Conservation (phyloP, 1,140 invertebrate genomes). For the Oryzaephilus surinamensis region DNA sequence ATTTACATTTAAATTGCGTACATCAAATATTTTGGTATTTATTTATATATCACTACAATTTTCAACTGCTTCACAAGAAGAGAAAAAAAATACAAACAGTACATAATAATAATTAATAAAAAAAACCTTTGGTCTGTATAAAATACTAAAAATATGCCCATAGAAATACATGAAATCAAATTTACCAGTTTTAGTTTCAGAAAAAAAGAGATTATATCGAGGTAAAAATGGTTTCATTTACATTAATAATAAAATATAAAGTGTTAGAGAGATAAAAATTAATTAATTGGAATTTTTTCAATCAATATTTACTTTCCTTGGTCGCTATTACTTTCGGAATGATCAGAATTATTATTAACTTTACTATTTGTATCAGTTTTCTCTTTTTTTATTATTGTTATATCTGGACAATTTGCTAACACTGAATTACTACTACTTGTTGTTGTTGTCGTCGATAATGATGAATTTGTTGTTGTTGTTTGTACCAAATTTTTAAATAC, state of each 20-base stretch:
- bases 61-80: too few relatives aligned
- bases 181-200: too few relatives aligned
- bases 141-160: constrained; percentile 35
- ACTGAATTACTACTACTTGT: constrained; percentile 40
- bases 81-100: background rate
- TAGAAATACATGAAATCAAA: too few relatives aligned
- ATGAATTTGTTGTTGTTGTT: constrained; percentile 29
- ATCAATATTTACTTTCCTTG: constrained; percentile 19
- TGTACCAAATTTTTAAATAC: constrained; percentile 21
- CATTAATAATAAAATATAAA: too few relatives aligned
- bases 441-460: constrained; percentile 32
- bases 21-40: constrained; percentile 28
- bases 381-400: constrained; percentile 51
- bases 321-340: constrained; percentile 30
- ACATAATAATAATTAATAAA: constrained; percentile 26
- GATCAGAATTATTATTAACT: constrained; percentile 38
- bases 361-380: constrained; percentile 37
- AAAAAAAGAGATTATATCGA: too few relatives aligned
- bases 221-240: too few relatives aligned
- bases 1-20: too few relatives aligned
- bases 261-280: constrained; percentile 9
- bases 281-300: constrained; percentile 19
- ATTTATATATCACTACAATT: constrained; percentile 24
- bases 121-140: constrained; percentile 38
- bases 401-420: constrained; percentile 49